Evolutionary conservation across 2,888 invertebrate genomes (phyloP).

Genomic region (Steinernema carpocapsae): DNA sequence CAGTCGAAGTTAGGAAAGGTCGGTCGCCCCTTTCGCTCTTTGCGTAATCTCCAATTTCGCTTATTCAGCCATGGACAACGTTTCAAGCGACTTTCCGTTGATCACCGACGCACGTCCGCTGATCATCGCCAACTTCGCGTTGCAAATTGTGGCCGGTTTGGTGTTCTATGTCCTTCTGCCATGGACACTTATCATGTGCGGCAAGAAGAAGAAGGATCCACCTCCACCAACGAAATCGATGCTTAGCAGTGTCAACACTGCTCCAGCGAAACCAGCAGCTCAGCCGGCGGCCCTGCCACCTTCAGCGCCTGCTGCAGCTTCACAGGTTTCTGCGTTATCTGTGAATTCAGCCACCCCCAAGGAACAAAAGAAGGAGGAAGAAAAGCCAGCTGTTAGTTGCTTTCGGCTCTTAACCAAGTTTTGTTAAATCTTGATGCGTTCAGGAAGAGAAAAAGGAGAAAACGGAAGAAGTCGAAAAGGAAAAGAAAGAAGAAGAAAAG

Average conservation of each 20-base stretch:
- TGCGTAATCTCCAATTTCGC: too few relatives aligned
- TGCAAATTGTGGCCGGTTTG: background rate
- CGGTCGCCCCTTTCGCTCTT: too few relatives aligned
- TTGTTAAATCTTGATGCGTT: too few relatives aligned
- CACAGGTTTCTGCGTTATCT: background rate
- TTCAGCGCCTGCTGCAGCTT: background rate
- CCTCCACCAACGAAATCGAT: conserved; percentile 2
- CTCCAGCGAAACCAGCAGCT: background rate
- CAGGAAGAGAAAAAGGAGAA: conserved; percentile 8
- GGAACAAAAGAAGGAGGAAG: too few relatives aligned
- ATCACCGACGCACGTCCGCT: background rate
- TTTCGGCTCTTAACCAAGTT: too few relatives aligned
- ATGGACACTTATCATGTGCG: conserved; percentile 9
- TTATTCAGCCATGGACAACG: conserved; percentile 5
- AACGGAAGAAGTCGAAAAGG: background rate
- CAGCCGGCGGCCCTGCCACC: background rate
- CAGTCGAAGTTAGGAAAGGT: too few relatives aligned
- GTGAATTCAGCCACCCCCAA: background rate
- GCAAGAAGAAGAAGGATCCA: background rate
- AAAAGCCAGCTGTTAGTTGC: too few relatives aligned
- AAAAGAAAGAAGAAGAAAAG: background rate
- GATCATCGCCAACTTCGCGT: background rate
- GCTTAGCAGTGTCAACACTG: background rate
- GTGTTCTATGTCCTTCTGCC: conserved; percentile 15
- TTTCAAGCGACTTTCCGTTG: conserved; percentile 8